Evolutionary conservation across 2,888 invertebrate species (phyloP).

Genomic region (Cremastobaeus sp.): DNA sequence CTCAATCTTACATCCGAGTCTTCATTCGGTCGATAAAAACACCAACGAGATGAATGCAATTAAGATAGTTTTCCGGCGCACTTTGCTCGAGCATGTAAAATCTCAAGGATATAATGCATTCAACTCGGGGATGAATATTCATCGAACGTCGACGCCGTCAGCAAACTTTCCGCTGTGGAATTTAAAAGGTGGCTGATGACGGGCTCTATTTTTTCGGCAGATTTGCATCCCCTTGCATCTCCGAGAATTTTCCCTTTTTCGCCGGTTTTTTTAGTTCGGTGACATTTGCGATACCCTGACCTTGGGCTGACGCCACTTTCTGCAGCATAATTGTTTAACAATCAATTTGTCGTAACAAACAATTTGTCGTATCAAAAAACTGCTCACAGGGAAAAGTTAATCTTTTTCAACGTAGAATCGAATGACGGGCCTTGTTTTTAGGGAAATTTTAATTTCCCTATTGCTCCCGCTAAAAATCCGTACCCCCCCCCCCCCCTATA

Average conservation of each 20-base stretch:
- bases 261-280: slow-evolving; percentile 18
- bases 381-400: no score
- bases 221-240: slow-evolving; percentile 56
- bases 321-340: no score
- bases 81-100: slow-evolving; percentile 53
- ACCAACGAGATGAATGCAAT: slow-evolving; percentile 56
- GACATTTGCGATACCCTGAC: neutral
- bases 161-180: slow-evolving; percentile 46
- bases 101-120: slow-evolving; percentile 58
- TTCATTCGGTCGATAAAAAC: no score
- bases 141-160: slow-evolving; percentile 38
- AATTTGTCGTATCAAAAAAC: no score
- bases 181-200: slow-evolving; percentile 42
- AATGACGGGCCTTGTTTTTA: no score
- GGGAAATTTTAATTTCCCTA: no score
- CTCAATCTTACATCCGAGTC: no score
- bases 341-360: no score
- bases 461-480: no score
- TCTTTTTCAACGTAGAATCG: no score
- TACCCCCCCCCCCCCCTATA: no score
- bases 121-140: slow-evolving; percentile 53
- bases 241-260: slow-evolving; percentile 6
- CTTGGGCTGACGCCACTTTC: no score
- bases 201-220: slow-evolving; percentile 49
- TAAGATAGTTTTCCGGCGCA: slow-evolving; percentile 48